phyloP scores from a whole-genome alignment of 2,113 vertebrate species.

The Cephalopholis sonnerati region DNA sequence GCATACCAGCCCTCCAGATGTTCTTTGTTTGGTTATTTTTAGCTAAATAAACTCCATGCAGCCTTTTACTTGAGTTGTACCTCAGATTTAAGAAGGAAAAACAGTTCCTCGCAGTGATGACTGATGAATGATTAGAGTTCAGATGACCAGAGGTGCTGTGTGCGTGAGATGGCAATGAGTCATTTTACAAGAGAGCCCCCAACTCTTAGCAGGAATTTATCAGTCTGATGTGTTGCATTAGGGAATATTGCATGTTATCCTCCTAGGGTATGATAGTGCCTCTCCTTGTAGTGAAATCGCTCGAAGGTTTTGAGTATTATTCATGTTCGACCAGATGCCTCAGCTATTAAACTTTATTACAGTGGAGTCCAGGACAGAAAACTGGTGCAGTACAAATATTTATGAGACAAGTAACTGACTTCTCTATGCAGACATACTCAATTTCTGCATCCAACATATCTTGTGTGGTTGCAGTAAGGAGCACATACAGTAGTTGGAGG shows the following conservation, averaged over 20 bases:
- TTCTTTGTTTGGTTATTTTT: constrained; percentile 83
- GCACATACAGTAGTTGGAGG: neutral
- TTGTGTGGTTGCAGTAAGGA: neutral
- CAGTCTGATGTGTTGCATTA: constrained; percentile 51
- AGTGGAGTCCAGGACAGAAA: neutral
- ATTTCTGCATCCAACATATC: neutral
- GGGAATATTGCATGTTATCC: constrained; percentile 33
- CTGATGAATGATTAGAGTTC: constrained; percentile 57
- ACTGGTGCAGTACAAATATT: neutral
- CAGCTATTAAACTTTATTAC: neutral
- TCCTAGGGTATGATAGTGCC: constrained; percentile 11
- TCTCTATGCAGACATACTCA: neutral
- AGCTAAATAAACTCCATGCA: constrained; percentile 72
- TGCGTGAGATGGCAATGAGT: constrained; percentile 56
- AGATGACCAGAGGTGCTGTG: constrained; percentile 45
- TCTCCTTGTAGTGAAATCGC: constrained; percentile 45
- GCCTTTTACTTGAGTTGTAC: constrained; percentile 56
- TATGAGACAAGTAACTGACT: neutral
- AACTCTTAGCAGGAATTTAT: constrained; percentile 39
- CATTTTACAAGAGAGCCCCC: constrained; percentile 40
- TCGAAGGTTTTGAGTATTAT: constrained; percentile 39
- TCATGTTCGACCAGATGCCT: constrained; percentile 6
- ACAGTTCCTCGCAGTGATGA: constrained; percentile 44
- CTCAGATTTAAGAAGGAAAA: constrained; percentile 48
- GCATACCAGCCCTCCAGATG: constrained; percentile 80